phyloP scores from a whole-genome alignment of 2,797 vertebrate species.

The Alectoris magna region DNA sequence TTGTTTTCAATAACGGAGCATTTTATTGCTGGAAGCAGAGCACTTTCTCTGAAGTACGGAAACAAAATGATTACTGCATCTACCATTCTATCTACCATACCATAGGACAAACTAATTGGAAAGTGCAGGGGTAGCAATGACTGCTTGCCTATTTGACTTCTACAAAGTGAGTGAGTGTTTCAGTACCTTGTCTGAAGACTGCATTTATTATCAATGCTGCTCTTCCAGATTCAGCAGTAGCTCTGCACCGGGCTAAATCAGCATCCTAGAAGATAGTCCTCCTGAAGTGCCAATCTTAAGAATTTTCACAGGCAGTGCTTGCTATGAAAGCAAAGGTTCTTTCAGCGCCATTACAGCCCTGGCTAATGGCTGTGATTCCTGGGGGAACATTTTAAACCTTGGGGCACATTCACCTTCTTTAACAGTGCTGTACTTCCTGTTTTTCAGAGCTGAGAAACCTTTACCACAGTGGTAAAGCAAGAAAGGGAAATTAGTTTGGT shows the following conservation, averaged over 20 bases:
- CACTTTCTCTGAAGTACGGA: background rate
- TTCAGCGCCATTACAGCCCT: background rate
- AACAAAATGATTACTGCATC: accelerated
- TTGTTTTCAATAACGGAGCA: too few relatives aligned
- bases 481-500: background rate
- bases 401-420: too few relatives aligned
- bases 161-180: too few relatives aligned
- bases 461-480: background rate
- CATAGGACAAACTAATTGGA: background rate
- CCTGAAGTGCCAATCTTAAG: too few relatives aligned
- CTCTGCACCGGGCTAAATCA: background rate
- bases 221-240: background rate
- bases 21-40: background rate
- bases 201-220: accelerated
- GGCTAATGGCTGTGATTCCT: background rate
- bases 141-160: background rate
- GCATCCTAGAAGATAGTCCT: background rate
- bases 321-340: accelerated
- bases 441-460: background rate
- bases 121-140: accelerated
- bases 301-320: background rate
- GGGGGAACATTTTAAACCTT: background rate
- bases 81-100: background rate
- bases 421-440: background rate
- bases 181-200: background rate